Base-by-base conservation (phyloP, 2,888 invertebrate species). In the Macaria notata region DNA sequence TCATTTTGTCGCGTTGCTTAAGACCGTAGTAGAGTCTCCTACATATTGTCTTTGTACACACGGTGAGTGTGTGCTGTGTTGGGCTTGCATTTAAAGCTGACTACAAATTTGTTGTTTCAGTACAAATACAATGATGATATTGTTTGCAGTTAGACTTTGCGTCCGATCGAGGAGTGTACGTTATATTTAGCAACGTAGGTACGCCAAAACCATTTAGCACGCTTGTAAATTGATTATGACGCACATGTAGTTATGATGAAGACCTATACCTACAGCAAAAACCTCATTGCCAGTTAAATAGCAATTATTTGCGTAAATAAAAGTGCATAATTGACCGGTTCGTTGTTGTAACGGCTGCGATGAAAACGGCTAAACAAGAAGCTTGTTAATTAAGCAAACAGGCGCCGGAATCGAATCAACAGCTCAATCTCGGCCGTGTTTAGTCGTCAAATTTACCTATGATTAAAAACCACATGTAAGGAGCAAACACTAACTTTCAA, bases 1-100 rank as follows among this genome's bases (percentile, higher is more conserved):
- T 91, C 90, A 90, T 90, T 91, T 89, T 90, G 89, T 88, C 87
- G 85, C 86, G 88, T 88, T 90, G 86, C 89, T 88, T 89, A 90
- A 91, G 91, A 89, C 84, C 84, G 84, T 84, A 78, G 86, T 84
- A 80, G 72, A 73, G 81, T 84, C 83, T 85, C 84, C 82, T 85
- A 86, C 88, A 88, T 91, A 91, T 91, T 90, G 90, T 89, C 88
- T 88, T 74, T 78, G 90, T 79, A 90, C 90, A 91, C 90, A 91
- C 71, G 72, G 73, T 79, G 85, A 88, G 89, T 89, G 88, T 88
- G 88, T 88, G 86, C 79, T 81, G 81, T 86, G 88, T 88, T 84
- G 83, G 83, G 87, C 86, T 86, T 84, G 88, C 87, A 88, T 88
- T 89, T 87, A 88, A 89, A 91, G 89, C 87, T 88, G 76, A 87